phyloP scores from a whole-genome alignment of 1,140 invertebrate genomes.

The Drosophila rufa region DNA sequence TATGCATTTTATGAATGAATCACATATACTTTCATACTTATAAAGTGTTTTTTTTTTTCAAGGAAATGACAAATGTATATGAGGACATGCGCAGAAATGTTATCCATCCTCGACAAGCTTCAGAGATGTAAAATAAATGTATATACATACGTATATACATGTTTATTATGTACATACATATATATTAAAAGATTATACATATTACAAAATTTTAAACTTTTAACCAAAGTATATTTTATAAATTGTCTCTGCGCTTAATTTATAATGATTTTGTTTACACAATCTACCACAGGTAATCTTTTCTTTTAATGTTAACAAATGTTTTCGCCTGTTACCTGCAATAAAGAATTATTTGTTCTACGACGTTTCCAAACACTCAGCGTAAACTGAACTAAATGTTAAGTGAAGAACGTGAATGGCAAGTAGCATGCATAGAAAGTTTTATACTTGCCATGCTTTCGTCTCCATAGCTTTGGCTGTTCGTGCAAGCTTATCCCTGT shows the following conservation, averaged over 20 bases:
- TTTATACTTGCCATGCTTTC: background rate
- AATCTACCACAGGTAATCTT: background rate
- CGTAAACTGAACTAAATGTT: constrained; percentile 15
- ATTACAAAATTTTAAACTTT: background rate
- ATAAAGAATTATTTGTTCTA: background rate
- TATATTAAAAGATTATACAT: background rate
- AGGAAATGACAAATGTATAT: background rate
- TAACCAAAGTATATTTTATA: background rate
- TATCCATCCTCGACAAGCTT: constrained; percentile 2
- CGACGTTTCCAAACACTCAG: constrained; percentile 10
- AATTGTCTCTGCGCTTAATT: background rate
- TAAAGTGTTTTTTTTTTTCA: constrained; percentile 1
- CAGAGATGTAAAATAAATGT: background rate
- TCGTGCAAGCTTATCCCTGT: background rate
- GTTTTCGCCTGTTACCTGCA: constrained; percentile 3
- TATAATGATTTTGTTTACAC: background rate
- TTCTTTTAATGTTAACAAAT: background rate
- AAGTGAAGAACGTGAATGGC: constrained; percentile 2
- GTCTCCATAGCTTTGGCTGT: background rate
- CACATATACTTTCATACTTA: background rate
- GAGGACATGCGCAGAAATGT: constrained; percentile 20
- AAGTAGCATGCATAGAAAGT: constrained; percentile 1
- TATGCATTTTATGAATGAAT: constrained; percentile 37
- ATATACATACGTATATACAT: background rate
- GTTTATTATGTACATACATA: background rate